Base-by-base conservation (phyloP, 2,113 vertebrate genomes). In the Clupea harengus region DNA sequence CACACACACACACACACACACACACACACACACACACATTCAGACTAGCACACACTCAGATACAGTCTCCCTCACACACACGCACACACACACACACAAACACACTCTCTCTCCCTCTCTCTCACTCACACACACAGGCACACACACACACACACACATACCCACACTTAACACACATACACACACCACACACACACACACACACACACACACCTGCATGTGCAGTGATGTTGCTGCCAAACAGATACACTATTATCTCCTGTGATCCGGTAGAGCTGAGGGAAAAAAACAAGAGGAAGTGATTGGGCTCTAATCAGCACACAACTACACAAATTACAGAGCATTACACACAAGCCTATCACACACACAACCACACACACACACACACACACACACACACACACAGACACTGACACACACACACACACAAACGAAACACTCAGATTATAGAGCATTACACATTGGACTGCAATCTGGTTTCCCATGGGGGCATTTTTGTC, bases 301-400 rank as follows among this genome's bases (percentile, higher is more conserved):
- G 60, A 86, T 84, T 88, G 54, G 75, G 82, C 85, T 82, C 45
- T 86, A 86, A 89, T 87, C 85, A 81, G 84, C 45, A 86, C 81
- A 80, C 75, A 88, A 89, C 85, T 47, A 39, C 39, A 39, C 39
- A 84, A 84, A 88, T 90, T 89, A 90, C 52, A 64, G 57, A 15
- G 83, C 83, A 85, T 86, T 90, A 87, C 83, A 88, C 81, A 81
- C 84, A 83, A 83, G 84, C 46, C 45, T 4, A 17, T 22, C 44
- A 84, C 60, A n/a, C n/a, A n/a, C n/a, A n/a, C n/a, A n/a, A 67
- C n/a, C 60, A 10, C 28, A 47, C 54, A 47, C 45, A 83, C 47
- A 60, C 49, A 52, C 49, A 52, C 11, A 54, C 28, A 54, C 50
- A 28, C 82, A 83, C 50, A 54, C 50, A 83, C 22, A 82, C 45